These are phyloP conservation scores for Cettia cetti DNA, from an alignment of 2,113 vertebrate genomes.

Conservation along the genomic window DNA sequence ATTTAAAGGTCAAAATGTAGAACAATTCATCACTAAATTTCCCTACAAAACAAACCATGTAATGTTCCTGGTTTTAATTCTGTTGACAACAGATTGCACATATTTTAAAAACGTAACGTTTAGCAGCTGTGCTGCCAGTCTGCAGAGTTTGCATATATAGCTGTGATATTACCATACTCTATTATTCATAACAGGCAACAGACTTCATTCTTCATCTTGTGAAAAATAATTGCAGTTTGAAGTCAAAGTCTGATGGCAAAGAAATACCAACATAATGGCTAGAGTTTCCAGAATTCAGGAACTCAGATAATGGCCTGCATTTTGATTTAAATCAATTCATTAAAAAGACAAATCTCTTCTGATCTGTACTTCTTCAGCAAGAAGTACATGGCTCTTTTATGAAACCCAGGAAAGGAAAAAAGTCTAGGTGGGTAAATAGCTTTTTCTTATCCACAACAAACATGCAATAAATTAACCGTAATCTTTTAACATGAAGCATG, in stretches of 20 bases:
- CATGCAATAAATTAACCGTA: background rate
- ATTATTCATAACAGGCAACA: slow-evolving; percentile 62
- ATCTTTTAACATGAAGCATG: background rate
- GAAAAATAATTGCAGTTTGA: slow-evolving; percentile 45
- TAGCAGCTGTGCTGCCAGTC: slow-evolving; percentile 56
- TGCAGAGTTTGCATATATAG: slow-evolving; percentile 52
- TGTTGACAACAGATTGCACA: slow-evolving; percentile 59
- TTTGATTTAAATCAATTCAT: background rate
- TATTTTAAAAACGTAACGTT: slow-evolving; percentile 47
- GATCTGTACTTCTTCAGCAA: background rate
- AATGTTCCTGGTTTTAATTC: slow-evolving; percentile 36
- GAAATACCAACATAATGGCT: background rate
- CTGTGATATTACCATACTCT: slow-evolving; percentile 62
- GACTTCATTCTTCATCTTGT: slow-evolving; percentile 27
- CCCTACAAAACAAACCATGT: slow-evolving; percentile 44
- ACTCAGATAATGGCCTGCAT: background rate
- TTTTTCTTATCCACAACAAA: background rate
- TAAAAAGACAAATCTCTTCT: slow-evolving; percentile 3
- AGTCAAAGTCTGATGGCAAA: slow-evolving; percentile 23
- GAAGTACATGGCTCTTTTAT: background rate
- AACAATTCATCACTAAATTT: slow-evolving; percentile 47
- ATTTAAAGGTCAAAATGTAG: slow-evolving; percentile 53
- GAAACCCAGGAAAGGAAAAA: background rate
- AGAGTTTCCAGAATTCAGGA: background rate
- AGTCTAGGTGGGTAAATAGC: background rate